Percentiles rank a stretch among this genome's conserved stretches.
These are phyloP conservation scores for Entomyzon cyanotis DNA, from an alignment of 2,113 vertebrate species.

Conservation along the genomic window DNA sequence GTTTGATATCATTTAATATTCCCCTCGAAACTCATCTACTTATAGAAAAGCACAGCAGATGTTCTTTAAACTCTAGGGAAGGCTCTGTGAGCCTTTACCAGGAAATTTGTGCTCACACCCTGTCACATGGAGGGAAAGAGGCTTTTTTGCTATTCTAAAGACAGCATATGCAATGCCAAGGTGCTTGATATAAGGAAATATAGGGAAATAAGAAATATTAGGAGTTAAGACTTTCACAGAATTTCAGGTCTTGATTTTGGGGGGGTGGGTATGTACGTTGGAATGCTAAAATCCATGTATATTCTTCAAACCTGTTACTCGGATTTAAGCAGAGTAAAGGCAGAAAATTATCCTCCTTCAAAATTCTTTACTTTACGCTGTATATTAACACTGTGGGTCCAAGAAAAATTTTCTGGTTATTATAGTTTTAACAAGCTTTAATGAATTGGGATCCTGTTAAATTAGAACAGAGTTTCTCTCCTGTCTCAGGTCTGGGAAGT, in stretches of 20 bases:
- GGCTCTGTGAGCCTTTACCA: not conserved
- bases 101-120: not conserved
- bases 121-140: not conserved
- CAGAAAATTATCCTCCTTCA: not conserved
- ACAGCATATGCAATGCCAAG: not conserved
- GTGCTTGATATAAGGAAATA: not conserved
- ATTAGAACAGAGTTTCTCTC: not conserved
- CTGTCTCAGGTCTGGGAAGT: not conserved
- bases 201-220: not conserved
- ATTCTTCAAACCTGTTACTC: not conserved
- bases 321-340: not conserved
- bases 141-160: not conserved
- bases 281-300: not conserved
- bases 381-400: not conserved
- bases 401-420: not conserved
- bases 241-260: not conserved
- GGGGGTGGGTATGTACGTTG: not conserved
- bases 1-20: slow-evolving; percentile 30
- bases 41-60: not conserved
- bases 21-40: not conserved
- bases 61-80: slow-evolving; percentile 35
- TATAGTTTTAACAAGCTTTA: not conserved
- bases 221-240: not conserved
- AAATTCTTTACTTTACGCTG: not conserved
- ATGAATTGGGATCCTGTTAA: not conserved